A percentile compares a stretch with the other conserved stretches of the same genome.
phyloP scores from a whole-genome alignment of 2,888 invertebrate genomes.

The Andrena chrysosceles region DNA sequence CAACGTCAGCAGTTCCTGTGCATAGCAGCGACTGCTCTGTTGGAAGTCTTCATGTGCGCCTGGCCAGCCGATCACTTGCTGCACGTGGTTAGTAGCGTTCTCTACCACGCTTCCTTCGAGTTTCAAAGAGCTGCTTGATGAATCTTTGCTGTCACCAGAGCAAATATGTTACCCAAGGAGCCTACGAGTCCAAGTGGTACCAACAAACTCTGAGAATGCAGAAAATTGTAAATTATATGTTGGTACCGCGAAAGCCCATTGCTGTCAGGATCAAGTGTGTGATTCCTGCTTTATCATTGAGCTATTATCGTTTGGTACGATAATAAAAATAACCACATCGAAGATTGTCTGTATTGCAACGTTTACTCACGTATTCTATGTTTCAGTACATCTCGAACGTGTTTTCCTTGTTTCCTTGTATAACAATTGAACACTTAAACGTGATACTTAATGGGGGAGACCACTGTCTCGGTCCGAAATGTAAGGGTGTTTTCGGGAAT shows the following conservation, averaged over 20 bases:
- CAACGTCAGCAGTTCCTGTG: constrained; percentile 67
- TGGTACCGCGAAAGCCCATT: constrained; percentile 60
- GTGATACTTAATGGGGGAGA: too few relatives aligned
- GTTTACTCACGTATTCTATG: background rate
- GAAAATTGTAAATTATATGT: constrained; percentile 13
- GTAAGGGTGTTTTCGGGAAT: too few relatives aligned
- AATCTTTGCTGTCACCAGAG: constrained; percentile 36
- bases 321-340: background rate
- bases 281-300: constrained; percentile 60
- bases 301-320: constrained; percentile 57
- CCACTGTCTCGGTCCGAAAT: too few relatives aligned
- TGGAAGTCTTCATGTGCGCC: constrained; percentile 72
- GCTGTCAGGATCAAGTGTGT: constrained; percentile 54
- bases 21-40: constrained; percentile 55
- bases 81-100: constrained; percentile 54
- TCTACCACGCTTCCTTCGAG: background rate
- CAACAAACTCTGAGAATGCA: constrained; percentile 18
- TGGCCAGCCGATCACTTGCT: constrained; percentile 75
- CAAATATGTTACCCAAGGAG: background rate
- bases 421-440: background rate
- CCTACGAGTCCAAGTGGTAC: constrained; percentile 51
- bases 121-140: background rate
- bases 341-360: background rate
- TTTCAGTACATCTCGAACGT: constrained; percentile 66
- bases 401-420: constrained; percentile 66